Evolutionary conservation across 2,113 vertebrate genomes (phyloP), one percentile per base, ranked within the genome.

Genomic region (Plecotus auritus): DNA sequence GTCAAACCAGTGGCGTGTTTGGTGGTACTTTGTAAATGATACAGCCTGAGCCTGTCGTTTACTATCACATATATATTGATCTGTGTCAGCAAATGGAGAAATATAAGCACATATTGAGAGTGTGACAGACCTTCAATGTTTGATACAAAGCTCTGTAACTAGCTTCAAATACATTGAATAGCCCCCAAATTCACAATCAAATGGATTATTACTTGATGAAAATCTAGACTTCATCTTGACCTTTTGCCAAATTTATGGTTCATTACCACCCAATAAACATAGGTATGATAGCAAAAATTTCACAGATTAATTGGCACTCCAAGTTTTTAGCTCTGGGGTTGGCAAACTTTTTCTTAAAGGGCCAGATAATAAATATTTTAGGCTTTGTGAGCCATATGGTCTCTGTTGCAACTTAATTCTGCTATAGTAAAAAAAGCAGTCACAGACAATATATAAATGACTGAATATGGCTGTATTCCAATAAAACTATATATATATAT

Each of bases 171-270:
- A 90, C 70, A 4, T 73, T 86, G 32, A 69, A 87, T 40, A 90
- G 40, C 69, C 47, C 2, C 51, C n/a, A 80, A 76, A 83, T 83
- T 94, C 18, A 77, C 47, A 56, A 78, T 78, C 37, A 69, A 47
- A 93, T 91, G 30, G 64, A 47, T 88, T 81, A 81, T 77, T 85
- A 77, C 78, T 45, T 77, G 9, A 77, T 70, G 35, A 88, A 78
- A 83, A 73, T 59, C 14, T 82, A 73, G 37, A 51, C 51, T 82
- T 91, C 20, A 51, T 72, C 32, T 66, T 95, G 73, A 69, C 9
- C 45, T 90, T 94, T 94, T 42, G 7, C 77, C 51, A 59, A 37
- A 88, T 95, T 84, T 87, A n/a, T 80, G 23, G 20, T 30, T 90
- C 32, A 73, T 69, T 64, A 40, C 54, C 64, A 78, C 70, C 40